Evolutionary conservation across 2,797 vertebrate genomes (phyloP).

Genomic region (Nyctalus aviator): DNA sequence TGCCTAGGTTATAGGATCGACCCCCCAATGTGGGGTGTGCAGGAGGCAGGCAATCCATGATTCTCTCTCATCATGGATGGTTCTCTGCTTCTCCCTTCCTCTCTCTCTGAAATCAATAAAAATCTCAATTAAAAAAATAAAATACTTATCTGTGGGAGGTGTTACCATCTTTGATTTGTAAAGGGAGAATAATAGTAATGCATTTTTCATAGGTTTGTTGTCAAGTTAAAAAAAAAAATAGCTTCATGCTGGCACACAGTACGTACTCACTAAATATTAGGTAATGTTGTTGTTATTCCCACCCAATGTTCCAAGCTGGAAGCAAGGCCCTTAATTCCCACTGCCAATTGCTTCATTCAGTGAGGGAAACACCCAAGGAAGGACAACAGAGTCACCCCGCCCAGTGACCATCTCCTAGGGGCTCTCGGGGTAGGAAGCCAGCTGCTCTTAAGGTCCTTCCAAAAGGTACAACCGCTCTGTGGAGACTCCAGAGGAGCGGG

Average conservation of each 20-base stretch:
- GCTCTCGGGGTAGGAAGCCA: neutral
- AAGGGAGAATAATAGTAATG: conserved; percentile 19
- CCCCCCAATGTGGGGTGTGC: too few species aligned
- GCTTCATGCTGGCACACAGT: neutral
- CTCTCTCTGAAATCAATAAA: too few species aligned
- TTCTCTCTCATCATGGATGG: too few species aligned
- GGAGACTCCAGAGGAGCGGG: neutral
- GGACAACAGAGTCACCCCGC: conserved; percentile 12
- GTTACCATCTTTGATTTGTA: neutral
- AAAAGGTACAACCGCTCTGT: neutral
- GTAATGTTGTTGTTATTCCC: neutral
- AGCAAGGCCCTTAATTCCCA: conserved; percentile 57
- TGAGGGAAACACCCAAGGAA: conserved; percentile 50
- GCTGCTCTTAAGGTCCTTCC: conserved; percentile 19
- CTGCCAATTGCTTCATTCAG: conserved; percentile 27
- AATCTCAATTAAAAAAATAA: too few species aligned
- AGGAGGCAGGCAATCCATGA: too few species aligned
- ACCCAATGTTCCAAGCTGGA: conserved; percentile 17
- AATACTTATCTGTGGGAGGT: neutral
- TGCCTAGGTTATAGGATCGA: too few species aligned
- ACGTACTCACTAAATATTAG: conserved; percentile 59
- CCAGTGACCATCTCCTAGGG: neutral
- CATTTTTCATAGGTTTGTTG: conserved; percentile 11
- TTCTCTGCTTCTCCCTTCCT: too few species aligned
- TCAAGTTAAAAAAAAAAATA: neutral